These are phyloP conservation scores for Eulacestoma nigropectus DNA, from an alignment of 2,113 vertebrate genomes.

Conservation along the genomic window DNA sequence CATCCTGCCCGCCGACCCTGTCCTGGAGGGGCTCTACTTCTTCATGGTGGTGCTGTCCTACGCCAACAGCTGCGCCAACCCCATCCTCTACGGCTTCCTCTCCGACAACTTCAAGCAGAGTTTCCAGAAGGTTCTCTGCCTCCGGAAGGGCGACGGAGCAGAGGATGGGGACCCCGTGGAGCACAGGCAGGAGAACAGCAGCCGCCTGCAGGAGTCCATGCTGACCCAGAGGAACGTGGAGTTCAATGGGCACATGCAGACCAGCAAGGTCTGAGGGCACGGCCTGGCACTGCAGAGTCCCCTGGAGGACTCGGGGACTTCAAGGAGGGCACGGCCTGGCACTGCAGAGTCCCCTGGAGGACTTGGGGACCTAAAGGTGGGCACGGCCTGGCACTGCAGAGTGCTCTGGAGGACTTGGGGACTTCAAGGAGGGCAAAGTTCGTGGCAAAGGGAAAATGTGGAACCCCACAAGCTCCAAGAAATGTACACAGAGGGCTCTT, in stretches of 20 bases:
- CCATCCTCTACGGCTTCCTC: slow-evolving; percentile 89
- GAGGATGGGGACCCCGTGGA: slow-evolving; percentile 79
- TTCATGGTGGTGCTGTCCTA: slow-evolving; percentile 89
- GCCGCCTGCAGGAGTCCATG: slow-evolving; percentile 75
- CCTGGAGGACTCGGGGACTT: background rate
- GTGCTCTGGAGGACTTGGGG: background rate
- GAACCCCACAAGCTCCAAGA: background rate
- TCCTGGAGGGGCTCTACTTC: slow-evolving; percentile 83
- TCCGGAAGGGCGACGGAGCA: slow-evolving; percentile 71
- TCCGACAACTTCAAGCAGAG: slow-evolving; percentile 95
- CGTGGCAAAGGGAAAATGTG: background rate
- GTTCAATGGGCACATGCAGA: slow-evolving; percentile 80
- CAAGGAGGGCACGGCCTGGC: background rate
- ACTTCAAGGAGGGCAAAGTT: slow-evolving; percentile 64
- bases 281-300: background rate
- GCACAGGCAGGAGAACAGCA: slow-evolving; percentile 80
- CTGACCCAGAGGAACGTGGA: slow-evolving; percentile 64
- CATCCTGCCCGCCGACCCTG: slow-evolving; percentile 84
- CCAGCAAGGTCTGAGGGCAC: slow-evolving; percentile 74
- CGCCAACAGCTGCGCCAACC: slow-evolving; percentile 95
- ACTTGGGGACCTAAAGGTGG: background rate
- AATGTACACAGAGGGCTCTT: background rate
- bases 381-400: background rate
- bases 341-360: background rate
- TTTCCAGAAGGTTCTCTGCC: slow-evolving; percentile 86